Evolutionary conservation across 2,113 vertebrate species (phyloP).

Genomic region (Psittacus erithacus): DNA sequence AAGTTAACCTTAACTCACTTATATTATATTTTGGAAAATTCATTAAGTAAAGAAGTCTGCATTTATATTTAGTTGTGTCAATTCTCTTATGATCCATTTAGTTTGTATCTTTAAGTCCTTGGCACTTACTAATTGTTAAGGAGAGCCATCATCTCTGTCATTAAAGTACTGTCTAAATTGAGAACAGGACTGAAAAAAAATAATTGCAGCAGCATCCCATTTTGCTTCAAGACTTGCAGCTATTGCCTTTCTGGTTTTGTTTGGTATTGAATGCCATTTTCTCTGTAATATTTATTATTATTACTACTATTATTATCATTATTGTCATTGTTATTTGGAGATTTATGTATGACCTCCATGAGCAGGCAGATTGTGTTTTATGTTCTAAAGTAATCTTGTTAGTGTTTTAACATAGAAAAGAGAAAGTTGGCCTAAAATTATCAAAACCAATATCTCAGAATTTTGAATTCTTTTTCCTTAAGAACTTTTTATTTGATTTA

Average conservation of each 20-base stretch:
- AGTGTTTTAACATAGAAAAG: background rate
- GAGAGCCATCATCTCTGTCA: background rate
- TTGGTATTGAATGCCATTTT: background rate
- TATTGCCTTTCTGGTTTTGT: background rate
- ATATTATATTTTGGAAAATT: background rate
- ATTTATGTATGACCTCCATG: background rate
- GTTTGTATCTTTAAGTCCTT: background rate
- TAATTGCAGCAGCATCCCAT: background rate
- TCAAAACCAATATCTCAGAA: background rate
- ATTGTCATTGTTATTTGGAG: background rate
- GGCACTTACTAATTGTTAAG: background rate
- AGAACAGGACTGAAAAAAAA: background rate
- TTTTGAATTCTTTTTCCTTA: background rate
- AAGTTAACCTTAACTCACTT: background rate
- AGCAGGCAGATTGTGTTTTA: background rate
- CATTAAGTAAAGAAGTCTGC: background rate
- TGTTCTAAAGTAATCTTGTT: background rate
- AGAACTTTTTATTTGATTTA: background rate
- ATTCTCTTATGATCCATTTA: background rate
- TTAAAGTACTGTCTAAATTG: background rate
- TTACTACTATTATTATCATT: background rate
- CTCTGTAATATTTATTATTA: background rate
- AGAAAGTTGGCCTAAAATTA: background rate
- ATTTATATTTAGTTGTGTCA: background rate
- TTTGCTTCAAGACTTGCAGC: background rate